These are phyloP conservation scores for Myopa testacea DNA, from an alignment of 2,888 invertebrate species.

Conservation along the genomic window DNA sequence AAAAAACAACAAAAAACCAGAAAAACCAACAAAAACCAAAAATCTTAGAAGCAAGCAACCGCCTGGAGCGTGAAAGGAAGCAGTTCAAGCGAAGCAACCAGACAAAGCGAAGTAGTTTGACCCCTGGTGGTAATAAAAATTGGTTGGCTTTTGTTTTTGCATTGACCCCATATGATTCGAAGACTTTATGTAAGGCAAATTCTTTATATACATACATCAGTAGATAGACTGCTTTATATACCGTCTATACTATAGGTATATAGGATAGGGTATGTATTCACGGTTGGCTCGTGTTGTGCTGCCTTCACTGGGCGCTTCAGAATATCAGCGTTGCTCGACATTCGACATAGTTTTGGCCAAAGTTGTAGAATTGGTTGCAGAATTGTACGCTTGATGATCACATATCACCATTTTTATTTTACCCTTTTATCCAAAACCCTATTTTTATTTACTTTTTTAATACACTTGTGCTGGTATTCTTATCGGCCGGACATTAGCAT, in stretches of 20 bases:
- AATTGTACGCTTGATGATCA: conserved; percentile 16
- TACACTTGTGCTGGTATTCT: too few relatives aligned
- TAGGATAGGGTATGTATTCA: not conserved
- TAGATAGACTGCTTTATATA: not conserved
- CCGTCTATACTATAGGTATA: not conserved
- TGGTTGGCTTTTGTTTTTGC: conserved; percentile 17
- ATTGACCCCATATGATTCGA: conserved; percentile 24
- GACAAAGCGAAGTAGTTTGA: conserved; percentile 18
- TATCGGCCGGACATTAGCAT: too few relatives aligned
- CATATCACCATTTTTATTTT: not conserved
- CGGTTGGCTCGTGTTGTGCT: not conserved
- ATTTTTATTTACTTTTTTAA: not conserved
- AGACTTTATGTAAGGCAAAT: not conserved
- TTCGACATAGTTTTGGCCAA: not conserved
- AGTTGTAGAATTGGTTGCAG: not conserved
- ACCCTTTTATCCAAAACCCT: not conserved
- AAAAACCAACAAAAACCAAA: not conserved
- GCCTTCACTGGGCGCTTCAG: not conserved
- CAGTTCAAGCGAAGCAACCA: conserved; percentile 1
- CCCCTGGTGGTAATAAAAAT: conserved; percentile 21
- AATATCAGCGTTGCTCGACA: not conserved
- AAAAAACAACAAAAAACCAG: not conserved
- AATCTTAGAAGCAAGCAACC: not conserved
- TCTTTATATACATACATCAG: not conserved
- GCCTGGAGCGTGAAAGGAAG: not conserved